A percentile compares a stretch with the other conserved stretches of the same genome.
These are phyloP conservation scores for Urocynchramus pylzowi DNA, from an alignment of 2,113 vertebrate genomes.

Conservation along the genomic window DNA sequence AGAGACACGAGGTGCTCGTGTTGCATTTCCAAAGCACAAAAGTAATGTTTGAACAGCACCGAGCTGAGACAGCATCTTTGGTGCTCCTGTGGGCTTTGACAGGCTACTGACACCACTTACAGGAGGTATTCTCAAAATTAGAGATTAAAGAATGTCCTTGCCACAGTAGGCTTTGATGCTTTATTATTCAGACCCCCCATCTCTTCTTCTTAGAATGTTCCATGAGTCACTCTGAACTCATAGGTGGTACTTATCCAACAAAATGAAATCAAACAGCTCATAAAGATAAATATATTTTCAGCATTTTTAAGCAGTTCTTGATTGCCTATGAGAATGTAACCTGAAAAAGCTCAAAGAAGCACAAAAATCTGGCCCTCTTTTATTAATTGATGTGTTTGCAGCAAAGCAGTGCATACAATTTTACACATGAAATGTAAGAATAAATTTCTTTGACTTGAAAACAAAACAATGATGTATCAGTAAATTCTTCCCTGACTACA, in stretches of 20 bases:
- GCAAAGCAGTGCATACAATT: background rate
- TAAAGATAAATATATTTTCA: background rate
- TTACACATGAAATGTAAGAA: background rate
- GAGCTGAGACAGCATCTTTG: background rate
- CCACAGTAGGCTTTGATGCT: background rate
- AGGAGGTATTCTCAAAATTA: background rate
- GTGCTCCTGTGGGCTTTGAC: background rate
- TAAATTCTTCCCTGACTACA: constrained; percentile 38
- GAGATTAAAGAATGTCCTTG: background rate
- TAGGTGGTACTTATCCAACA: background rate
- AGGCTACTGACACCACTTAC: background rate
- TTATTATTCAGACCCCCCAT: background rate
- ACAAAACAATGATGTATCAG: constrained; percentile 18
- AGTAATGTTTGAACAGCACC: background rate
- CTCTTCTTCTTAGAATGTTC: background rate
- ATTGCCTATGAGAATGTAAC: background rate
- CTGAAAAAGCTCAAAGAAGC: background rate
- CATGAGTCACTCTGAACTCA: background rate
- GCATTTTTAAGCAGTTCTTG: background rate
- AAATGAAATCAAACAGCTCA: background rate
- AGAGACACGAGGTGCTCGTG: accelerated
- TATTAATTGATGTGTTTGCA: constrained; percentile 20
- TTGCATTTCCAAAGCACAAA: accelerated
- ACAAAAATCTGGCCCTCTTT: background rate
- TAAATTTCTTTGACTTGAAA: constrained; percentile 23